A percentile compares a stretch with the other conserved stretches of the same genome.
Evolutionary conservation across 2,888 invertebrate genomes (phyloP).

Genomic region (Himalopsyche japonica): DNA sequence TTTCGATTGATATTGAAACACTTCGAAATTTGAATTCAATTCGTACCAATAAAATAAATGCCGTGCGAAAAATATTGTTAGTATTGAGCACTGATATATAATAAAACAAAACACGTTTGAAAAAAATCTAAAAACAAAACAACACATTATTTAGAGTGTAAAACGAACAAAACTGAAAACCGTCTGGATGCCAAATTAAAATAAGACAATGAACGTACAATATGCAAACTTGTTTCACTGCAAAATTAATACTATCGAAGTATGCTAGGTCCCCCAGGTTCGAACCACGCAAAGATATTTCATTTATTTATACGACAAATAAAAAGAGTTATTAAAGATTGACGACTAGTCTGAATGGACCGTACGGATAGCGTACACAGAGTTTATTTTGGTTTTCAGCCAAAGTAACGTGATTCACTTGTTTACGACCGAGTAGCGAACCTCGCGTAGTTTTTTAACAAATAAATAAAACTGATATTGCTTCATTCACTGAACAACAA

Average conservation of each 20-base stretch:
- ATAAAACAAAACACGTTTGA: no score
- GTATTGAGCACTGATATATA: no score
- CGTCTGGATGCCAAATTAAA: neutral
- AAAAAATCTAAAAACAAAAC: neutral
- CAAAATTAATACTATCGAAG: neutral
- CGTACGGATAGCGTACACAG: neutral
- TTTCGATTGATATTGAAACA: no score
- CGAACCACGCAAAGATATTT: neutral
- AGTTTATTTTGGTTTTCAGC: conserved; percentile 34
- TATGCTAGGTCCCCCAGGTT: neutral
- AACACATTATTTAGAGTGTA: neutral
- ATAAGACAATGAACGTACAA: neutral
- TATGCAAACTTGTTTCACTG: neutral
- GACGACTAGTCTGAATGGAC: neutral
- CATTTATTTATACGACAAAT: conserved; percentile 8
- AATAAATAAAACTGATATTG: neutral
- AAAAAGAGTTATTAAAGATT: conserved; percentile 5
- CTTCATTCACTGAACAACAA: neutral
- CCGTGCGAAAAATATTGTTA: no score
- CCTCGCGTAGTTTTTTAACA: neutral
- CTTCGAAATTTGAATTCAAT: no score
- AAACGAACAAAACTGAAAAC: neutral
- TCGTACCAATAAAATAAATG: no score
- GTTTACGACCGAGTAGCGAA: conserved; percentile 13
- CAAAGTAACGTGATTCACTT: conserved; percentile 34